A percentile compares a stretch with the other conserved stretches of the same genome.
phyloP scores from a whole-genome alignment of 2,888 invertebrate species.

The Antheraea assamensis region DNA sequence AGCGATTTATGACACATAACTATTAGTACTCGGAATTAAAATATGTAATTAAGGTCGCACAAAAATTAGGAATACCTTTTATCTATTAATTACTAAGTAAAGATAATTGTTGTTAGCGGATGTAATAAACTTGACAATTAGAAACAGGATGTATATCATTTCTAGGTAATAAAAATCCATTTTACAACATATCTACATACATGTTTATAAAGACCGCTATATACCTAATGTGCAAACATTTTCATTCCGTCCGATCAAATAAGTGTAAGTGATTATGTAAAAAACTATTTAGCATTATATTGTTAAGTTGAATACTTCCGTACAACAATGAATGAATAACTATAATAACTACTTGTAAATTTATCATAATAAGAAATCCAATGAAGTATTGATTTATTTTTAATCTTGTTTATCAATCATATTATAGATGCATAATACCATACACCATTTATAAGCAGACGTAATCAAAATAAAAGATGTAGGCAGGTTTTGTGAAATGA shows the following conservation, averaged over 20 bases:
- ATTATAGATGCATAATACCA: no score
- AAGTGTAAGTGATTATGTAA: not conserved
- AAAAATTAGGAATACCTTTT: not conserved
- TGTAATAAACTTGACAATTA: not conserved
- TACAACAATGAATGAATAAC: conserved; percentile 18
- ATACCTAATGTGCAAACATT: not conserved
- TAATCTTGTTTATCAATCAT: not conserved
- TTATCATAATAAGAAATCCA: conserved; percentile 1
- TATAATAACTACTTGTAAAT: not conserved
- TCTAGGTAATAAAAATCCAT: not conserved
- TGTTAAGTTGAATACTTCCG: conserved; percentile 12
- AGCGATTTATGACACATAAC: no score
- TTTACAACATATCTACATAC: not conserved
- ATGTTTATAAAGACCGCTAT: not conserved
- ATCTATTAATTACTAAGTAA: not conserved
- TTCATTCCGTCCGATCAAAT: not conserved
- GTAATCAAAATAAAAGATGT: not conserved
- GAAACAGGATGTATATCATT: not conserved
- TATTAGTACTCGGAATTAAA: not conserved
- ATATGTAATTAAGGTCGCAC: not conserved
- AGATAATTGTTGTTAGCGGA: not conserved
- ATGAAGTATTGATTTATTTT: not conserved
- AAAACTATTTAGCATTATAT: not conserved
- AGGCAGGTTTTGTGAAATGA: not conserved
- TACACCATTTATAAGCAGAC: not conserved